These are phyloP conservation scores for Thumatha senex DNA, from an alignment of 2,888 invertebrate species.

Conservation along the genomic window DNA sequence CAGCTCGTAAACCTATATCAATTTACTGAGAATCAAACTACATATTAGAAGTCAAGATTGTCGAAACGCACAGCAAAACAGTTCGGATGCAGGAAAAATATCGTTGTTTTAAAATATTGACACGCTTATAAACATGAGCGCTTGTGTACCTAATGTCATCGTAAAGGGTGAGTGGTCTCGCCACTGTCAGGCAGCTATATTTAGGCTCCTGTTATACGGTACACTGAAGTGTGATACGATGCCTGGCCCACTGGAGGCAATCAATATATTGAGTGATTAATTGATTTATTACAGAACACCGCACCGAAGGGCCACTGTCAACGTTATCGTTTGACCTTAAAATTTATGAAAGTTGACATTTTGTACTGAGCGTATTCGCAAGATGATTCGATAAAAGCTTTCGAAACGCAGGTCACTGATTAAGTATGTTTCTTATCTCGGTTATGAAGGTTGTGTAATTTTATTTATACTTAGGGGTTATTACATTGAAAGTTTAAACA, in stretches of 20 bases:
- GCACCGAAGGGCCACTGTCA: slow-evolving; percentile 57
- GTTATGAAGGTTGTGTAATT: slow-evolving; percentile 42
- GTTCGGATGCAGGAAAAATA: slow-evolving; percentile 10
- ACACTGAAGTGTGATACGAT: slow-evolving; percentile 64
- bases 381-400: slow-evolving; percentile 36
- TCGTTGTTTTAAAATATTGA: slow-evolving; percentile 22
- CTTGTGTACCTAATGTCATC: slow-evolving; percentile 34
- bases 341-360: slow-evolving; percentile 53
- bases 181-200: slow-evolving; percentile 55
- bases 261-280: slow-evolving; percentile 60
- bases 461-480: slow-evolving; percentile 40
- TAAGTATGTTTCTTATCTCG: slow-evolving; percentile 35
- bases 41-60: no score
- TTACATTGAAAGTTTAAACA: slow-evolving; percentile 18
- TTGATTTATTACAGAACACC: slow-evolving; percentile 60
- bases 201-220: slow-evolving; percentile 59
- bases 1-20: no score
- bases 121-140: slow-evolving; percentile 26
- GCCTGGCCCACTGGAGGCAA: slow-evolving; percentile 57
- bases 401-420: slow-evolving; percentile 37
- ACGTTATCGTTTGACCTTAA: slow-evolving; percentile 46
- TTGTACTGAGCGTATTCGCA: slow-evolving; percentile 31
- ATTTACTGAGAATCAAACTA: no score
- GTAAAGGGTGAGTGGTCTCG: slow-evolving; percentile 48
- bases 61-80: background rate